A percentile compares a stretch with the other conserved stretches of the same genome.
phyloP scores from a whole-genome alignment of 1,140 invertebrate genomes.

The Antheraea mylitta region DNA sequence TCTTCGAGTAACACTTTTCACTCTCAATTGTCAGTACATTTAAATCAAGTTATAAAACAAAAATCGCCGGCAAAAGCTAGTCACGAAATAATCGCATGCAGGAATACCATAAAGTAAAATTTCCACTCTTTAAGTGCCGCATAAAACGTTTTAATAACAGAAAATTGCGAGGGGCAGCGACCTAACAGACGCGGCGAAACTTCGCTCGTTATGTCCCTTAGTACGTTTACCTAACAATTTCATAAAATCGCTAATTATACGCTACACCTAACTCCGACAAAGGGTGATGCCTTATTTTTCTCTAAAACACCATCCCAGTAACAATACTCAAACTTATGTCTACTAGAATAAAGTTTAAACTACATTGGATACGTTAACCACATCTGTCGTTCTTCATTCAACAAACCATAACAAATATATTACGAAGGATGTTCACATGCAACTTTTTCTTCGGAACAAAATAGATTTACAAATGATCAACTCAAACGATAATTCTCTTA shows the following conservation, averaged over 20 bases:
- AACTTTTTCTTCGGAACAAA: constrained; percentile 33
- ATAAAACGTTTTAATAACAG: constrained; percentile 16
- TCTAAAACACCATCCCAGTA: constrained; percentile 13
- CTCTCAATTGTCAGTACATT: too few species aligned
- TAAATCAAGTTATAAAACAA: too few species aligned
- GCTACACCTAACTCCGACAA: constrained; percentile 65
- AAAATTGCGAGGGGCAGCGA: constrained; percentile 5
- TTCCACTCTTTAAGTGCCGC: constrained; percentile 2
- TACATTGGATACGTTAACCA: not conserved
- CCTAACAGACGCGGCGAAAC: constrained; percentile 24
- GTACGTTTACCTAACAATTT: constrained; percentile 72
- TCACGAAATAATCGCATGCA: not conserved
- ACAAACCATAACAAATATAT: constrained; percentile 53
- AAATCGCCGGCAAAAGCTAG: not conserved
- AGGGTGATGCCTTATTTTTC: constrained; percentile 51
- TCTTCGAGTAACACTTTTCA: too few species aligned
- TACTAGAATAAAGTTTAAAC: constrained; percentile 26
- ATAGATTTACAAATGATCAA: not conserved
- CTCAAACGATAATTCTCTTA: constrained; percentile 29
- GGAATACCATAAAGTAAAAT: constrained; percentile 1
- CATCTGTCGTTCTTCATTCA: not conserved
- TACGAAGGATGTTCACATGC: constrained; percentile 75
- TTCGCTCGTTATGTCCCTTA: constrained; percentile 25
- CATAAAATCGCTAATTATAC: constrained; percentile 73
- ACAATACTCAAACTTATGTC: constrained; percentile 28